Conservation (phyloP, 2,888 invertebrate species). For the Drosophila villosipedis region DNA sequence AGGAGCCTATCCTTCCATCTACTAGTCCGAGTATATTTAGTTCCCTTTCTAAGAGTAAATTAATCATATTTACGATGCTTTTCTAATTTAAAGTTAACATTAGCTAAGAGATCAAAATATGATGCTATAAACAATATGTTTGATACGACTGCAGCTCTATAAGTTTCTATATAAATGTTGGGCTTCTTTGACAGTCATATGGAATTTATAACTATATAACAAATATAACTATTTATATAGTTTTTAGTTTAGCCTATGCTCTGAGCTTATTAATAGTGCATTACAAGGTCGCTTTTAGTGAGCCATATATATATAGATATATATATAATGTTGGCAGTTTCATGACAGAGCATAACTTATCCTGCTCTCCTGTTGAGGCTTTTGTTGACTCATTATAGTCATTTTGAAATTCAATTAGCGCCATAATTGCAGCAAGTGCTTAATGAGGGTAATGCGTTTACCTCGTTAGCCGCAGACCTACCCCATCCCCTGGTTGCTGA, state of each 20-base stretch:
- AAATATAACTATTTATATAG: not conserved
- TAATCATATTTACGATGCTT: not conserved
- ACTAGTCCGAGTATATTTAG: slow-evolving; percentile 1
- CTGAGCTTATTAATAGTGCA: slow-evolving; percentile 3
- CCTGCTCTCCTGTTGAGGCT: slow-evolving; percentile 32
- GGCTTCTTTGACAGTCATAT: not conserved
- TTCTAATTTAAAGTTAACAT: not conserved
- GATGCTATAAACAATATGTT: not conserved
- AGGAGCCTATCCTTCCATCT: slow-evolving; percentile 31
- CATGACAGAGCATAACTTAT: slow-evolving; percentile 41
- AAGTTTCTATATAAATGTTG: not conserved
- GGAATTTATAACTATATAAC: not conserved
- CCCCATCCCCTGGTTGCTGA: not conserved
- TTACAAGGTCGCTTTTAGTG: not conserved
- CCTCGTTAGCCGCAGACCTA: slow-evolving; percentile 36
- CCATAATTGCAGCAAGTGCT: slow-evolving; percentile 71
- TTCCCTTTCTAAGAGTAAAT: slow-evolving; percentile 4
- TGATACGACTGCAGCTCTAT: not conserved
- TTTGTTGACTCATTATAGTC: slow-evolving; percentile 72
- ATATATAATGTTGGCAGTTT: slow-evolving; percentile 2
- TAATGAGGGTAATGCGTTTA: slow-evolving; percentile 74
- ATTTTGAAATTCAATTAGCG: slow-evolving; percentile 75
- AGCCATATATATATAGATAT: not conserved
- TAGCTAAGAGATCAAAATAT: not conserved
- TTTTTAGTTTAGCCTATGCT: not conserved